Base-by-base conservation (phyloP, 2,113 vertebrate species). In the Muscicapa adusta region DNA sequence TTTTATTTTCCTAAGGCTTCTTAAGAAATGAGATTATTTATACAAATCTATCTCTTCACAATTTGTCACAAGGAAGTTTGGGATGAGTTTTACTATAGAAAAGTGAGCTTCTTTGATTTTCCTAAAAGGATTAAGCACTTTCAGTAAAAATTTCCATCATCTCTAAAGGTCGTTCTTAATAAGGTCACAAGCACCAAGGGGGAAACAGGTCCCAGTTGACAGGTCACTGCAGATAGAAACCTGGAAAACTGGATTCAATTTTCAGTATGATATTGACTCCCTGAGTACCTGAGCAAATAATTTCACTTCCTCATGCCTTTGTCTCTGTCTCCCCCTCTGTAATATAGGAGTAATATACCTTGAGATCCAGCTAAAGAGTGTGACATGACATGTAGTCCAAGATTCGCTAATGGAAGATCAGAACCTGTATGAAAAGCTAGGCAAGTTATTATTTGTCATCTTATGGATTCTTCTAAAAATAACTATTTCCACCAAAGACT, bases 211-310 rank as follows among this genome's bases (percentile, higher is more conserved):
- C 70, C 40, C 65, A 87, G 19, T 0, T 77, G 73, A 85, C 62
- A 87, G 38, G 65, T 53, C 70, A 70, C 70, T 25, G 34, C 42
- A 74, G 43, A 87, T 0, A 68, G 61, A 87, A 91, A 86, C 18
- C 15, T 62, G 42, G 81, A 91, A 95, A 96, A 88, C 84, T 91
- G 82, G 63, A 78, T 87, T 82, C 38, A 68, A 61, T 93, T 92
- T 91, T 85, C 84, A 89, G 18, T 65, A 66, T 63, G 45, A 19
- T 36, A 50, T 51, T 77, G 75, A 63, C 18, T 82, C 62, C 63
- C 17, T 51, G 29, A 54, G 62, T 82, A 38, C n/a, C 53, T 75
- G 26, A 50, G n/a, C 50, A 93, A 96, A 81, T 60, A 13, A 70
- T 8, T 68, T 85, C 48, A 54, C 20, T 75, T 77, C 61, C 38